Percentiles rank a stretch among this genome's conserved stretches.
These are phyloP conservation scores for Phenganax subtilis DNA, from an alignment of 92 coral and sea anemone species.

Conservation along the genomic window DNA sequence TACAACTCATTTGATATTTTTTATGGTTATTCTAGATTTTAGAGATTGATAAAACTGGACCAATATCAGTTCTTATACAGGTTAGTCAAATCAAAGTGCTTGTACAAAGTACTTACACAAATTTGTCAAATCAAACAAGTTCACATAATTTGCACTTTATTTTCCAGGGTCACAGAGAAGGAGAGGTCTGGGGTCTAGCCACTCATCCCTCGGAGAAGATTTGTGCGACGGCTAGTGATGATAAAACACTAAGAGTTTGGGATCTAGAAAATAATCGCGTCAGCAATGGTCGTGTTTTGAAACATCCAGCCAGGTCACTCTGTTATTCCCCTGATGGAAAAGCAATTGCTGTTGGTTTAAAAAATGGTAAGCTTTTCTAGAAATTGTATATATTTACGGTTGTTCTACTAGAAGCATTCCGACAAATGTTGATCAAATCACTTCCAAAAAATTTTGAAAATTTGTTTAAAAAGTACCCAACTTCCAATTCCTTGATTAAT, in stretches of 20 bases:
- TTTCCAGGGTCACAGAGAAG: constrained; percentile 84
- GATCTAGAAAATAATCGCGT: constrained; percentile 69
- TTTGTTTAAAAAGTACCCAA: too few species aligned
- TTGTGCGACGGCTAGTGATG: constrained; percentile 93
- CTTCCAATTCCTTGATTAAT: too few species aligned
- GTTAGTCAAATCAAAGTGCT: constrained; percentile 38
- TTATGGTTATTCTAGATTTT: constrained; percentile 56
- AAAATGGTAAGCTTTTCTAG: constrained; percentile 64
- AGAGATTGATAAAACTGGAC: constrained; percentile 94
- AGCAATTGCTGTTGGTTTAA: constrained; percentile 90
- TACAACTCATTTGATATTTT: too few species aligned
- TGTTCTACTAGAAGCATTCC: too few species aligned
- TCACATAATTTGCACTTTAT: background rate
- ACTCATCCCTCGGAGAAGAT: constrained; percentile 78
- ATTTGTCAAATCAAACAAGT: background rate
- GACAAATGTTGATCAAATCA: background rate
- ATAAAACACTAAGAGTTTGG: constrained; percentile 90
- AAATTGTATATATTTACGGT: too few species aligned
- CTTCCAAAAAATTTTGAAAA: too few species aligned
- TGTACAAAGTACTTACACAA: background rate
- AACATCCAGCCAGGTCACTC: constrained; percentile 83
- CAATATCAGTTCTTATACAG: constrained; percentile 78
- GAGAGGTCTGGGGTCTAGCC: constrained; percentile 95
- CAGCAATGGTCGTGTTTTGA: constrained; percentile 80
- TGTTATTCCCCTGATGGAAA: constrained; percentile 92